Base-by-base conservation (phyloP, 2,797 vertebrate genomes). In the Phaenicophaeus curvirostris region DNA sequence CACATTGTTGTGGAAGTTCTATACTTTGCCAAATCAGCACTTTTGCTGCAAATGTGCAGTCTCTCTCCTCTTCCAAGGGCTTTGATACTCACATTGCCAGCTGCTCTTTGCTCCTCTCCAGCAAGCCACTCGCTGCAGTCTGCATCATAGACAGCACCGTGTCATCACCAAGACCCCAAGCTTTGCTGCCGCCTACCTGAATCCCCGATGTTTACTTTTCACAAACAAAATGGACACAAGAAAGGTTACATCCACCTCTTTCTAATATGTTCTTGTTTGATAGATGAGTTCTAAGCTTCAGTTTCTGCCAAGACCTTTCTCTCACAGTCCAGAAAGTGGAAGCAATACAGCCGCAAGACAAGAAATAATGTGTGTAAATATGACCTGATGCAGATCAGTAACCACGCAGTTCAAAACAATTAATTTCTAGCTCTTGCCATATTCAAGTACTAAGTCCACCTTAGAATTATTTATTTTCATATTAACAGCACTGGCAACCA, bases 361-460 rank as follows among this genome's bases (percentile, higher is more conserved):
- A 50, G 17, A 89, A 78, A 88, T 57, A 71, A 72, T 10, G 39
- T 30, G 46, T 39, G 50, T 59, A 90, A 87, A 84, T 21, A 9
- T 82, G 63, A 84, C 82, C 92, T 65, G 75, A 89, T 31, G 62
- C 89, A 92, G 90, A 85, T 94, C 84, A 91, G 72, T 31, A 94
- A 85, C 57, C 74, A 55, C 15, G 37, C 15, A 20, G 85, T 80
- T 95, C 58, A 58, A 68, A 57, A 21, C 83, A 94, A 95, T 89
- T 94, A 48, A 96, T 92, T 96, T 93, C 94, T 65, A 86, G 41
- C 25, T 96, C 68, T 83, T 94, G 50, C 80, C 51, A 48, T 37
- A 74, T 84, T 84, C 68, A 68, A 67, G 57, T 73, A 92, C 55
- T 67, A 92, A 89, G n/a, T 23, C 74, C 89, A 68, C 66, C 75